phyloP scores from a whole-genome alignment of 2,113 vertebrate genomes.

The Zootoca vivipara region DNA sequence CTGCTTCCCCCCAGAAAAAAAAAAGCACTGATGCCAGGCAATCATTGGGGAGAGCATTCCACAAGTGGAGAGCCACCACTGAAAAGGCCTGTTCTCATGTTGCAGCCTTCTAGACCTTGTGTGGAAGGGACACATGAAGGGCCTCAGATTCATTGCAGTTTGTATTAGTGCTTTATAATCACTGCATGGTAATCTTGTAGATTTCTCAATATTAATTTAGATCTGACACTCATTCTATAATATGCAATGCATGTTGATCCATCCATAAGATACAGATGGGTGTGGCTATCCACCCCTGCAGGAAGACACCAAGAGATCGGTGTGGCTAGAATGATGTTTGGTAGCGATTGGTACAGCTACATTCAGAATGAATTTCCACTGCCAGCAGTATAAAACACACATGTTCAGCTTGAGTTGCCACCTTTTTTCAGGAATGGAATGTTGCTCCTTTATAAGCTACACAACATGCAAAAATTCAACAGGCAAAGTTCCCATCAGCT shows the following conservation, averaged over 20 bases:
- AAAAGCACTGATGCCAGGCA: too few species aligned
- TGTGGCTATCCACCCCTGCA: background rate
- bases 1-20: too few species aligned
- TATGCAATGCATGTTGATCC: background rate
- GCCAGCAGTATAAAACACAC: background rate
- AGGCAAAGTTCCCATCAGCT: background rate
- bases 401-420: background rate
- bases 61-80: too few species aligned
- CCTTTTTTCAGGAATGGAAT: background rate
- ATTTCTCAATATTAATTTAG: background rate
- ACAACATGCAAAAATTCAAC: background rate
- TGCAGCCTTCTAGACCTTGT: too few species aligned
- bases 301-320: background rate
- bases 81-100: too few species aligned
- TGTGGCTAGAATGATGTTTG: background rate
- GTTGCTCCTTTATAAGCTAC: background rate
- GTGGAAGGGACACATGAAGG: background rate
- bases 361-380: background rate
- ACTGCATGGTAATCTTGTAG: background rate
- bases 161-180: background rate
- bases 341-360: background rate
- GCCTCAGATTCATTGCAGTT: background rate
- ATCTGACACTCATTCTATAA: background rate
- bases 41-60: too few species aligned
- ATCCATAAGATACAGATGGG: background rate